Conservation (phyloP, 2,888 invertebrate genomes). For the Hipparchia semele region DNA sequence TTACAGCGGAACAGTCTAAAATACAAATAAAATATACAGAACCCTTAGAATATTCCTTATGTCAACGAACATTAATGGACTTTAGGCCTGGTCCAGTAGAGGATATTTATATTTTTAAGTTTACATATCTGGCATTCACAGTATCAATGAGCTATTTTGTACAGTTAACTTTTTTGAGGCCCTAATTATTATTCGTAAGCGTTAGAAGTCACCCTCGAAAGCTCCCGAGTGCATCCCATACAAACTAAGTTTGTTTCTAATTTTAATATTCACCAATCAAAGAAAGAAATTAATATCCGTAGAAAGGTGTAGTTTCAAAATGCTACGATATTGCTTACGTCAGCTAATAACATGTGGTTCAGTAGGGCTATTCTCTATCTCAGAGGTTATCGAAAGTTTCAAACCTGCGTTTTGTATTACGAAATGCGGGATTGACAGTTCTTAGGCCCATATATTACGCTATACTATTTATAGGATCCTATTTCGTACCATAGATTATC, state of each 20-base stretch:
- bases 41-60: neutral
- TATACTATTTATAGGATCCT: too few relatives aligned
- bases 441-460: too few relatives aligned
- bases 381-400: neutral
- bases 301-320: neutral
- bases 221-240: too few relatives aligned
- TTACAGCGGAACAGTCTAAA: too few relatives aligned
- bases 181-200: neutral
- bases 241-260: too few relatives aligned
- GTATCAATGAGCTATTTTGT: neutral
- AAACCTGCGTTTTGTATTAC: too few relatives aligned
- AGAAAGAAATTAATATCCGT: too few relatives aligned
- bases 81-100: neutral
- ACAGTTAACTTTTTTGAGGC: neutral
- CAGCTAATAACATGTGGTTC: conserved; percentile 2
- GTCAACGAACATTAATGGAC: neutral
- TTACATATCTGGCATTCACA: neutral
- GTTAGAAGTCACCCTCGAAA: neutral
- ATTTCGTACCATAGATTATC: too few relatives aligned
- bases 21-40: too few relatives aligned
- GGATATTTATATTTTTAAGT: neutral
- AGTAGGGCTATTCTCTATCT: neutral
- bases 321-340: conserved; percentile 17
- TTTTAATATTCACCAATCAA: too few relatives aligned
- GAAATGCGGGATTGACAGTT: too few relatives aligned